Evolutionary conservation across 92 coral and sea anemone genomes (phyloP).

Genomic region (Umimayanthus kanabou): DNA sequence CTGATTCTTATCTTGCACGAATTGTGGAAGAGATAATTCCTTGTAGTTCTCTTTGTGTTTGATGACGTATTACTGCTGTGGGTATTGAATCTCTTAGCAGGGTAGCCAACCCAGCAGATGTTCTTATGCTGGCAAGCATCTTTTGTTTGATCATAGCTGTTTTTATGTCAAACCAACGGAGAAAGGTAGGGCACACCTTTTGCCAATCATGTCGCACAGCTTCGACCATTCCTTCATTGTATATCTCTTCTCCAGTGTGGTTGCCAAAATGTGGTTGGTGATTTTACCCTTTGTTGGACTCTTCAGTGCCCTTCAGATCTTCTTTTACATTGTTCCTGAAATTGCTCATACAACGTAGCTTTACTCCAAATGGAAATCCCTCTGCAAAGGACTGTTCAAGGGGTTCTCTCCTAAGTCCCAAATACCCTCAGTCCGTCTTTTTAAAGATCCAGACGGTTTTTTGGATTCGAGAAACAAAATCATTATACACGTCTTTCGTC

Average conservation of each 20-base stretch:
- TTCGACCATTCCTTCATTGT: conserved; percentile 53
- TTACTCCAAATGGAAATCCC: conserved; percentile 32
- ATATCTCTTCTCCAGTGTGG: conserved; percentile 45
- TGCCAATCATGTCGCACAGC: conserved; percentile 50
- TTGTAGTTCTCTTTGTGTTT: conserved; percentile 58
- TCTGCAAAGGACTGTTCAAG: conserved; percentile 41
- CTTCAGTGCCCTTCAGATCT: conserved; percentile 46
- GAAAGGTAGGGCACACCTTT: conserved; percentile 46
- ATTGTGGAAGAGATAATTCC: conserved; percentile 54
- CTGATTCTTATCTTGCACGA: conserved; percentile 60
- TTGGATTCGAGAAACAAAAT: too few species aligned
- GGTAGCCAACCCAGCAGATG: conserved; percentile 60
- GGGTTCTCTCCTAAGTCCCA: conserved; percentile 54
- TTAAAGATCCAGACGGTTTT: too few species aligned
- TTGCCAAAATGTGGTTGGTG: conserved; percentile 48
- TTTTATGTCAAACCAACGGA: conserved; percentile 41
- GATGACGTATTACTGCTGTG: conserved; percentile 52
- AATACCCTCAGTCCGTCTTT: conserved; percentile 43
- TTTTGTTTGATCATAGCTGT: conserved; percentile 48
- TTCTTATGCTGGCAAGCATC: conserved; percentile 52
- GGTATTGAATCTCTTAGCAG: conserved; percentile 50
- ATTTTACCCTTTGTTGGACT: conserved; percentile 26
- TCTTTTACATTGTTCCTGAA: conserved; percentile 50
- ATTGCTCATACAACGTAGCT: conserved; percentile 47
- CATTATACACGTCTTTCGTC: too few species aligned